Evolutionary conservation across 2,113 vertebrate species (phyloP), one percentile per base, ranked within the genome.

Genomic region (Isichthys henryi): DNA sequence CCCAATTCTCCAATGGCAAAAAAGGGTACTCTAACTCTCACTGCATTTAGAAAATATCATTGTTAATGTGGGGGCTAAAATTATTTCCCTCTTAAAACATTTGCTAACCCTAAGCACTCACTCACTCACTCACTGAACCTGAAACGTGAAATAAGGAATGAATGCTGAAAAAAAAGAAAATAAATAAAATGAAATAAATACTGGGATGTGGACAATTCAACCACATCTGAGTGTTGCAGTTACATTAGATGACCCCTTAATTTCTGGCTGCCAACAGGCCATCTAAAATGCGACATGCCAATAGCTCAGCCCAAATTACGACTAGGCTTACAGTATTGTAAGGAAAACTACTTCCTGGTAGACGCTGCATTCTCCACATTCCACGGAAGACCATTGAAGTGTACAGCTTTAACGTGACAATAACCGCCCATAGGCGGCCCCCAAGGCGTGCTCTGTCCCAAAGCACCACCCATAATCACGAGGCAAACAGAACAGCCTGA

Each of bases 331-430:
- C 8, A 43, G 23, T 23, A 31, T 0, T 15, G 19, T 19, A 46
- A 45, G 9, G 56, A 58, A 88, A 88, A 58, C 53, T 56, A 53
- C 85, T 35, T 87, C 45, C 43, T 86, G 48, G 49, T 53, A 17
- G 58, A 89, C 17, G 74, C 45, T 17, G 31, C 74, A 95, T 95
- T 95, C 93, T 92, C 91, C 0, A 87, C 91, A 96, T 96, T 95
- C 95, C 95, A 93, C 91, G 91, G 92, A 94, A 93, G 91, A 93
- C 94, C 93, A 94, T 94, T 91, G 94, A 95, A 91, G 88, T 90
- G 49, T 88, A 52, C 2, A 6, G 88, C 19, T 21, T 80, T 70
- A 77, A 15, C 1, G n/a, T 74, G 70, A 66, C 49, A 27, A 52
- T 15, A 88, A 21, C 45, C 27, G 15, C 31, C 82, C 35, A 80